Base-by-base conservation (phyloP, 2,888 invertebrate species). In the Candidula unifasciata region DNA sequence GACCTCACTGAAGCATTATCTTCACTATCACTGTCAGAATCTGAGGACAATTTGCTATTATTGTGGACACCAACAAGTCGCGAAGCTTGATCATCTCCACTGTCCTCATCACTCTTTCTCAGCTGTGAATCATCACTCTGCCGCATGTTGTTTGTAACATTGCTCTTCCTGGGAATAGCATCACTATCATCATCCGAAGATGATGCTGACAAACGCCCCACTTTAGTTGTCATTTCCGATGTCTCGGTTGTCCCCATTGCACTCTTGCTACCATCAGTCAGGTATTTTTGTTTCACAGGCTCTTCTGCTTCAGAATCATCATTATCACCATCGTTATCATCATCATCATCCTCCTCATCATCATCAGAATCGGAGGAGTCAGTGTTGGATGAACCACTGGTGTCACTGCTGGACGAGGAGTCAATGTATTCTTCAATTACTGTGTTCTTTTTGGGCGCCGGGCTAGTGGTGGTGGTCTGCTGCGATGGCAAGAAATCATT, bases 1-100 rank as follows among this genome's bases (percentile, higher is more conserved):
- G 64, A 27, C 21, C 54, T 85, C 86, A 77, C 89, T 64, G 83
- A 84, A 27, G 86, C 88, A 69, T 87, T 87, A 35, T 85, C 88
- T 1, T 87, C 87, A 73, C 85, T 86, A 35, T 87, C 85, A 73
- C 86, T 87, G 6, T 82, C 86, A 44, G 83, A 85, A 27, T 78
- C 76, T 30, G 84, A 82, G 24, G 81, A 85, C 52, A 79, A 68
- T 30, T 81, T 82, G 24, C 57, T 82, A n/a, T 35, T 37, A n/a
- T 57, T 60, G 30, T 37, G 52, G 52, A 54, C 57, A 27, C 60
- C 60, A 35, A 76, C 81, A 8, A 69, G 80, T 18, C 87, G 84
- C 30, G 83, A 84, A 27, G 83, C 85, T 35, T 82, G 82, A 33
- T 84, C 85, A 57, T 87, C 86, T 60, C 80, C 88, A 71, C 86